phyloP scores from a whole-genome alignment of 1,140 invertebrate species.

The Ips nitidus region DNA sequence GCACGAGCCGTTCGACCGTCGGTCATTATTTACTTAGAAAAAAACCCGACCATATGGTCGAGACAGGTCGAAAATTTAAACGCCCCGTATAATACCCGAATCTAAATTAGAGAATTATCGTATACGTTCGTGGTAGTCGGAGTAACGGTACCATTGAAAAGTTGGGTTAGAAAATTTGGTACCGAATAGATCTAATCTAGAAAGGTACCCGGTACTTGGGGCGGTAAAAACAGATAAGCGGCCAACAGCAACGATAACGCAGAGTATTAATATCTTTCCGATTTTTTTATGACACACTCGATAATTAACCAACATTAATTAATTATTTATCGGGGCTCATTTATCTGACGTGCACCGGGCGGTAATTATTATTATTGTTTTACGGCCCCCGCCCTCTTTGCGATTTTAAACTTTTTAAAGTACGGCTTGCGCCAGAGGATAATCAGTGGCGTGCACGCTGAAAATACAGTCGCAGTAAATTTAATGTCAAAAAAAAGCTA shows the following conservation, averaged over 20 bases:
- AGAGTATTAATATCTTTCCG: constrained; percentile 30
- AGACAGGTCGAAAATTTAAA: constrained; percentile 30
- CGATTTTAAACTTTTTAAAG: constrained; percentile 3
- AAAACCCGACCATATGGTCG: constrained; percentile 26
- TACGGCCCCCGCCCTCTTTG: constrained; percentile 20
- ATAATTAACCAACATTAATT: constrained; percentile 36
- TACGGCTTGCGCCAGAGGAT: constrained; percentile 19
- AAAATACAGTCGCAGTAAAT: too few species aligned
- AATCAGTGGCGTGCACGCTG: constrained; percentile 10
- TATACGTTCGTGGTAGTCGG: constrained; percentile 9
- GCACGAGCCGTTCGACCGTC: constrained; percentile 8
- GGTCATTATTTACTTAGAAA: too few species aligned
- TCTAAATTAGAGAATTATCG: constrained; percentile 36
- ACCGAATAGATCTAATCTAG: too few species aligned
- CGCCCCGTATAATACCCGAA: constrained; percentile 25
- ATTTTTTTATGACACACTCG: constrained; percentile 34
- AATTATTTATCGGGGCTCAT: constrained; percentile 34
- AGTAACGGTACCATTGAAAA: constrained; percentile 22
- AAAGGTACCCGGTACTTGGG: too few species aligned
- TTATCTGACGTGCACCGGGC: constrained; percentile 30
- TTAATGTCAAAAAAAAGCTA: too few species aligned
- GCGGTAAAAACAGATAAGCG: too few species aligned
- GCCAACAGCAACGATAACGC: constrained; percentile 11
- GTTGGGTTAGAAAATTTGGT: too few species aligned
- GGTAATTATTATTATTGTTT: constrained; percentile 31